These are phyloP conservation scores for Chiropotes sagulatus DNA, from an alignment of 2,797 vertebrate species.

Conservation along the genomic window DNA sequence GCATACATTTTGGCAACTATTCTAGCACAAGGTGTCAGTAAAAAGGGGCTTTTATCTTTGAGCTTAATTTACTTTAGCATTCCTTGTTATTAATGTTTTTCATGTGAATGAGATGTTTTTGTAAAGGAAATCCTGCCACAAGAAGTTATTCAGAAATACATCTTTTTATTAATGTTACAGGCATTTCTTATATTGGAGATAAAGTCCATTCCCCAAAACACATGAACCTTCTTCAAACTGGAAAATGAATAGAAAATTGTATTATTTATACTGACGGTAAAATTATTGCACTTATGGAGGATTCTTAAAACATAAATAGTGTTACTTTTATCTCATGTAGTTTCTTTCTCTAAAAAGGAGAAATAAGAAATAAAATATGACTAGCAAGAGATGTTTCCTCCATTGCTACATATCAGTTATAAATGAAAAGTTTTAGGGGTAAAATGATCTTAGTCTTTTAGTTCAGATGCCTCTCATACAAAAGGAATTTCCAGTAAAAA, in stretches of 20 bases:
- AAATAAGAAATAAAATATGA: neutral
- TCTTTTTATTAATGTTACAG: constrained; percentile 49
- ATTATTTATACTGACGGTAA: neutral
- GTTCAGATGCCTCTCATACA: neutral
- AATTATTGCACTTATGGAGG: neutral
- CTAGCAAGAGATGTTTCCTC: neutral
- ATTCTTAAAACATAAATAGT: neutral
- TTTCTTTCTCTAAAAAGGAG: neutral
- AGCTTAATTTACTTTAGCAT: constrained; percentile 76
- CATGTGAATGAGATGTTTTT: constrained; percentile 68
- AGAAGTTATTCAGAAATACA: constrained; percentile 59
- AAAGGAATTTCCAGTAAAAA: constrained; percentile 46
- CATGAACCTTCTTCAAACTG: constrained; percentile 8
- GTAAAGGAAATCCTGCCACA: constrained; percentile 65
- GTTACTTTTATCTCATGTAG: neutral
- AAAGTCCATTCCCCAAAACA: constrained; percentile 10
- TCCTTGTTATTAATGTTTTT: constrained; percentile 75
- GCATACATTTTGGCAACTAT: constrained; percentile 84
- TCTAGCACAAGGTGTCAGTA: constrained; percentile 81
- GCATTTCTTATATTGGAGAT: constrained; percentile 52
- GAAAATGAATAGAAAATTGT: constrained; percentile 17
- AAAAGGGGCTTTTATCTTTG: constrained; percentile 83
- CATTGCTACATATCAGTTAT: neutral
- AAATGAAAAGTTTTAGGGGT: constrained; percentile 8
- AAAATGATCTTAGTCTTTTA: constrained; percentile 28